Evolutionary conservation across 64 coral and sea anemone species (phyloP).

Genomic region (Montipora foliosa): DNA sequence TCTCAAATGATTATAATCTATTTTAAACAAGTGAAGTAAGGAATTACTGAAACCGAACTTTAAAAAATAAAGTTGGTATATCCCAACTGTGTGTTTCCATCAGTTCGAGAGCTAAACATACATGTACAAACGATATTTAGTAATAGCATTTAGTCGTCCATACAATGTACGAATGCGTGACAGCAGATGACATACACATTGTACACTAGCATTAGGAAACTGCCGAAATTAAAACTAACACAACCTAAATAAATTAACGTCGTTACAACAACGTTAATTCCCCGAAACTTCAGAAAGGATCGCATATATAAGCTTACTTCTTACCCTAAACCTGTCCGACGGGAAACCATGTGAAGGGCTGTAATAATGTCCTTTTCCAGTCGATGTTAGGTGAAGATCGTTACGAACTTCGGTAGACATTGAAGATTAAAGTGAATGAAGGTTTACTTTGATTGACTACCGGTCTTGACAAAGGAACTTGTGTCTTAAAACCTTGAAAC

Average conservation of each 20-base stretch:
- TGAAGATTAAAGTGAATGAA: not conserved
- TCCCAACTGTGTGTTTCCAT: too few relatives aligned
- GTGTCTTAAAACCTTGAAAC: too few relatives aligned
- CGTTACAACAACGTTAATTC: not conserved
- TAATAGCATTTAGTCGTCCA: too few relatives aligned
- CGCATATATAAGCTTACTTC: not conserved
- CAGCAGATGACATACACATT: too few relatives aligned
- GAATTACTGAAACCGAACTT: too few relatives aligned
- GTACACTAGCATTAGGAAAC: not conserved
- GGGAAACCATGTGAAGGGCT: slow-evolving; percentile 65
- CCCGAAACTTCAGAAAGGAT: not conserved
- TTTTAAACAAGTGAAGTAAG: too few relatives aligned
- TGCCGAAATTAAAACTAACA: not conserved
- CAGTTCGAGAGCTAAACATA: too few relatives aligned
- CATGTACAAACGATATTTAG: too few relatives aligned
- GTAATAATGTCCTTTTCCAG: slow-evolving; percentile 78
- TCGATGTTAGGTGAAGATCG: slow-evolving; percentile 88
- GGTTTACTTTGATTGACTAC: not conserved
- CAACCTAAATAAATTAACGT: too few relatives aligned
- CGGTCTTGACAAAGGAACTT: not conserved
- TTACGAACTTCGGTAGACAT: slow-evolving; percentile 75
- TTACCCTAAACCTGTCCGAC: slow-evolving; percentile 78
- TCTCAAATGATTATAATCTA: too few relatives aligned
- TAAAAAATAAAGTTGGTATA: too few relatives aligned
- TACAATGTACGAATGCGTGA: too few relatives aligned